Percentiles rank a stretch among this genome's conserved stretches.
Conservation (phyloP, 2,797 vertebrate genomes). For the Lithobates sylvaticus region DNA sequence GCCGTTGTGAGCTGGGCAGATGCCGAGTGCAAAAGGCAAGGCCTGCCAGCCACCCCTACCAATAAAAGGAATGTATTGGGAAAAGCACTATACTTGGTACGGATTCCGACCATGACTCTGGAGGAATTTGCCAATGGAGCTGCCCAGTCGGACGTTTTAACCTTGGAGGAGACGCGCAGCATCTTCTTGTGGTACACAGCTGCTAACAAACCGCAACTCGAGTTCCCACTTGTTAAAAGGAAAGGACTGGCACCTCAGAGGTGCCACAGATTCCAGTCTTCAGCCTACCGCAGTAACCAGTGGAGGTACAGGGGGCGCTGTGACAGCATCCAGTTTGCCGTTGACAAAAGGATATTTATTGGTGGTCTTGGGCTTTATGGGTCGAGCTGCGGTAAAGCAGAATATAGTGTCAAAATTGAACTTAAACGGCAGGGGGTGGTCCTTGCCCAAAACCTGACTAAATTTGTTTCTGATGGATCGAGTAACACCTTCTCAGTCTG, state of each 20-base stretch:
- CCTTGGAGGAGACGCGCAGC: slow-evolving; percentile 92
- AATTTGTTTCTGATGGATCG: slow-evolving; percentile 92
- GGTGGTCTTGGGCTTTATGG: slow-evolving; percentile 93
- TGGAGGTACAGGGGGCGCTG: slow-evolving; percentile 96
- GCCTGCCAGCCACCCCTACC: slow-evolving; percentile 77
- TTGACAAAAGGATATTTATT: slow-evolving; percentile 93
- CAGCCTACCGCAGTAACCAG: slow-evolving; percentile 96
- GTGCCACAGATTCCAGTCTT: slow-evolving; percentile 95
- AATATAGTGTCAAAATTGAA: slow-evolving; percentile 92
- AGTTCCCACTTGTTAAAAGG: slow-evolving; percentile 85
- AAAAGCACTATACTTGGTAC: slow-evolving; percentile 89
- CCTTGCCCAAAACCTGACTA: slow-evolving; percentile 89
- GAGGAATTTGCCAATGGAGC: slow-evolving; percentile 95
- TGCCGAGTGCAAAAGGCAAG: slow-evolving; percentile 90
- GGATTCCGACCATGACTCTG: slow-evolving; percentile 92
- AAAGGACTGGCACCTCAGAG: slow-evolving; percentile 86
- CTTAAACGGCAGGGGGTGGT: slow-evolving; percentile 91
- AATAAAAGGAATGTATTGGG: slow-evolving; percentile 88
- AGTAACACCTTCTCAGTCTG: slow-evolving; percentile 92
- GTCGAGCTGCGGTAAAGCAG: slow-evolving; percentile 90
- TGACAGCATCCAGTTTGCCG: slow-evolving; percentile 97
- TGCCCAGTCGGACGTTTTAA: slow-evolving; percentile 93
- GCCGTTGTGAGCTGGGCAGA: slow-evolving; percentile 91
- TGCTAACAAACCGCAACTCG: slow-evolving; percentile 88
- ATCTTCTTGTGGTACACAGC: slow-evolving; percentile 99